Evolutionary conservation across 1,140 invertebrate genomes (phyloP), one percentile per base, ranked within the genome.

Genomic region (Leptinotarsa texana): DNA sequence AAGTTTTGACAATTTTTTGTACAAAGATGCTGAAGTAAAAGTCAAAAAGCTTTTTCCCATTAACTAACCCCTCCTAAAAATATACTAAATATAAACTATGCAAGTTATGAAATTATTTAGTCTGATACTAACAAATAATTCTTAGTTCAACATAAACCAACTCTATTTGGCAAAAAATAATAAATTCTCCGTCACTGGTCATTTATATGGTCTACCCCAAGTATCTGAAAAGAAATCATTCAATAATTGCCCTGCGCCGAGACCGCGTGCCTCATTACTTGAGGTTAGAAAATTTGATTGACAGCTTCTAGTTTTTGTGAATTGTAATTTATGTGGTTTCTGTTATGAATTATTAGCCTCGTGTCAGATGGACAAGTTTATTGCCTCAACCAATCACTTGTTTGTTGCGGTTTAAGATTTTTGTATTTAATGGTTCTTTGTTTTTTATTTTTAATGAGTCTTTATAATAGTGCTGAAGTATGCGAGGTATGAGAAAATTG

Each of bases 311-410:
- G 66, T 78, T 79, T 73, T 74, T 72, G 72, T 67, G 70, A 72
- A 78, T 78, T 66, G 73, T 80, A 76, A 80, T 80, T 80, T 80
- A 80, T 80, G 79, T 77, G 76, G 72, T 75, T 75, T 73, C 69
- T 69, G 66, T 69, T 47, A 61, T 75, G 70, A 76, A 76, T 73
- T 76, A 76, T 76, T 76, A 73, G 73, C 65, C 75, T 63, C 75
- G 73, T 73, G 75, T 77, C 75, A 74, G 75, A 21, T 74, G 73
- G 63, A 74, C 72, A 77, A 72, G 75, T 77, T 77, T 74, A 77
- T 77, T 74, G 73, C 75, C 62, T 63, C 48, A 27, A 65, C 69
- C 69, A 67, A 72, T 63, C 70, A 72, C 62, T 69, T 69, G 22
- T 76, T 74, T 69, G 75, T 73, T 63, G 71, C 71, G 71, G 71